These are phyloP conservation scores for Phortica magna DNA, from an alignment of 2,888 invertebrate species.

Conservation along the genomic window DNA sequence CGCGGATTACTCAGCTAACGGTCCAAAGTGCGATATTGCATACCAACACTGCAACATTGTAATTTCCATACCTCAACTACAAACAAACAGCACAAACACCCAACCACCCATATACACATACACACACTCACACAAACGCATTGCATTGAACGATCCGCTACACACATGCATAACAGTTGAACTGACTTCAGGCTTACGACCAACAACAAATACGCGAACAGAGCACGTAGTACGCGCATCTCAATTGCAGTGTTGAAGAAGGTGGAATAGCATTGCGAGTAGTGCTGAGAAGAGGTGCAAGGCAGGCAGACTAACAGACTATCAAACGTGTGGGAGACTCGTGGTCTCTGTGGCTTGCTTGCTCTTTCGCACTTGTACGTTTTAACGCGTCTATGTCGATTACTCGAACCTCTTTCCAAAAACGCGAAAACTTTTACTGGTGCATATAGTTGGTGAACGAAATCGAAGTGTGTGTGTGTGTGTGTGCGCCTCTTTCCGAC, in stretches of 20 bases:
- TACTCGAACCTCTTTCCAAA: constrained; percentile 26
- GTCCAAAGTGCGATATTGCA: too few relatives aligned
- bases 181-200: too few relatives aligned
- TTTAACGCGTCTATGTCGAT: not conserved
- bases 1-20: not conserved
- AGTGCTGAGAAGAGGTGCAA: not conserved
- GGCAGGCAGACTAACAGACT: not conserved
- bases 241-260: too few relatives aligned
- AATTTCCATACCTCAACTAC: not conserved
- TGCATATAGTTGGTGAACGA: not conserved
- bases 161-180: too few relatives aligned
- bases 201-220: too few relatives aligned
- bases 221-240: too few relatives aligned
- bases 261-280: too few relatives aligned
- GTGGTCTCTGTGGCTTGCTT: not conserved
- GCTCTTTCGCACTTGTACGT: not conserved
- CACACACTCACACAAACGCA: too few relatives aligned
- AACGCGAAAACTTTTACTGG: not conserved
- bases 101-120: too few relatives aligned
- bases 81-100: not conserved
- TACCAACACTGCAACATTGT: not conserved
- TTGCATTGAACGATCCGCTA: too few relatives aligned
- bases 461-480: not conserved
- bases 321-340: not conserved
- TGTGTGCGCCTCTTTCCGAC: not conserved